Percentiles rank a stretch among this genome's conserved stretches.
phyloP scores from a whole-genome alignment of 1,140 invertebrate species.

The Diorhabda elongata region DNA sequence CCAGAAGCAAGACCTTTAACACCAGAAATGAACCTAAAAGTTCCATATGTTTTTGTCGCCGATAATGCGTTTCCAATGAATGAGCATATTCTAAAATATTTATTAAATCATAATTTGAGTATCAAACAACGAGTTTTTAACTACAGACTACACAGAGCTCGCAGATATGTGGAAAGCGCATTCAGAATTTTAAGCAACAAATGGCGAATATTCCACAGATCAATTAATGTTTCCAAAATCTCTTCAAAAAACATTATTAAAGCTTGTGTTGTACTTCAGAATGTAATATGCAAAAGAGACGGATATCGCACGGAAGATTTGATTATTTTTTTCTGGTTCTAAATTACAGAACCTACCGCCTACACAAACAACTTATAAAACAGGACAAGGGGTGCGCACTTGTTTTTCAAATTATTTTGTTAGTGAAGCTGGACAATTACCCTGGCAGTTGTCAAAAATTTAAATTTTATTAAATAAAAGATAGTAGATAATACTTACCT shows the following conservation, averaged over 20 bases:
- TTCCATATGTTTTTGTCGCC: conserved; percentile 19
- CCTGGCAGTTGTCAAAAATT: conserved; percentile 23
- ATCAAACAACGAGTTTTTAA: conserved; percentile 42
- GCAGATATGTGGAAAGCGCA: conserved; percentile 45
- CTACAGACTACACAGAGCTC: conserved; percentile 46
- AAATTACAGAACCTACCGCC: conserved; percentile 20
- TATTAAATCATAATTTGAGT: conserved; percentile 24
- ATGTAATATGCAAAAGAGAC: conserved; percentile 22
- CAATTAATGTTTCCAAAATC: conserved; percentile 13
- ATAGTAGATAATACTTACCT: no score
- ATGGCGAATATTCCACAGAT: conserved; percentile 20
- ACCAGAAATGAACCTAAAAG: conserved; percentile 11
- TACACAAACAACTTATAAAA: conserved; percentile 12
- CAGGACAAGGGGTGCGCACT: conserved; percentile 17
- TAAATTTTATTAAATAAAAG: not conserved
- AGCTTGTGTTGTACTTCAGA: conserved; percentile 17
- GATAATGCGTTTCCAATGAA: conserved; percentile 23
- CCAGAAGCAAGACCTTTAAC: conserved; percentile 19
- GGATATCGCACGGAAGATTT: conserved; percentile 21
- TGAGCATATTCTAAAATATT: conserved; percentile 21
- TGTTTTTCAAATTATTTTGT: conserved; percentile 24
- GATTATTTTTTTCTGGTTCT: conserved; percentile 21
- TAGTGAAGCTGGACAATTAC: conserved; percentile 10
- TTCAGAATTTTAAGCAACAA: conserved; percentile 19
- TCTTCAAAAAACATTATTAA: conserved; percentile 16